Percentiles rank a stretch among this genome's conserved stretches.
These are phyloP conservation scores for Daubentonia madagascariensis DNA, from an alignment of 2,113 vertebrate genomes.

Conservation along the genomic window DNA sequence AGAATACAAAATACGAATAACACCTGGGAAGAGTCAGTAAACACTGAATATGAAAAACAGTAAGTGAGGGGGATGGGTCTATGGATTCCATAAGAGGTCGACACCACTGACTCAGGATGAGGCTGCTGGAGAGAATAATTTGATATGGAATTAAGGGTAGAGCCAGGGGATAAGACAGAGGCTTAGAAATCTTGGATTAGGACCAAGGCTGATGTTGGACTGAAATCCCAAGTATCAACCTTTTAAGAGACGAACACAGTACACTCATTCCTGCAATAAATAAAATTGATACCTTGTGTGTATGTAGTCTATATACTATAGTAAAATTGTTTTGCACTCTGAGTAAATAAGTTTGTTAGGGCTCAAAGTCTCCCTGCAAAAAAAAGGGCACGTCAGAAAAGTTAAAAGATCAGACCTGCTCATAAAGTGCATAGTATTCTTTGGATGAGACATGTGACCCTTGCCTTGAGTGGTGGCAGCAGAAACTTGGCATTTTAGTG, in stretches of 20 bases:
- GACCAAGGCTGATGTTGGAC: neutral
- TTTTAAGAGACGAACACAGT: neutral
- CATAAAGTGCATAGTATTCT: neutral
- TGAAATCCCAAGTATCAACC: neutral
- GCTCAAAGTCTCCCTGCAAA: neutral
- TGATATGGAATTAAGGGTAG: neutral
- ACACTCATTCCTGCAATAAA: neutral
- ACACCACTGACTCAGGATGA: neutral
- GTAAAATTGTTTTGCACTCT: neutral
- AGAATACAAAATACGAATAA: neutral
- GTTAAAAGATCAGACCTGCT: neutral
- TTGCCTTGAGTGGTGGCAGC: too few relatives aligned
- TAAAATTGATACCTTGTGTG: neutral
- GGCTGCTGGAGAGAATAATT: too few relatives aligned
- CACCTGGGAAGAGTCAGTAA: neutral
- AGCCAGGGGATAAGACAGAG: neutral
- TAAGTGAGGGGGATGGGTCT: neutral
- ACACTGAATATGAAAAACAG: neutral
- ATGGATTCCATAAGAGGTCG: neutral
- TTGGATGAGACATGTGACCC: fast-evolving
- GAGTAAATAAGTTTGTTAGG: neutral
- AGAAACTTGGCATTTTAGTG: neutral
- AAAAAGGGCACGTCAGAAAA: neutral
- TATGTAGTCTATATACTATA: too few relatives aligned
- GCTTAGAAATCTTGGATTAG: neutral